Base-by-base conservation (phyloP, 2,113 vertebrate species). In the Sander lucioperca region DNA sequence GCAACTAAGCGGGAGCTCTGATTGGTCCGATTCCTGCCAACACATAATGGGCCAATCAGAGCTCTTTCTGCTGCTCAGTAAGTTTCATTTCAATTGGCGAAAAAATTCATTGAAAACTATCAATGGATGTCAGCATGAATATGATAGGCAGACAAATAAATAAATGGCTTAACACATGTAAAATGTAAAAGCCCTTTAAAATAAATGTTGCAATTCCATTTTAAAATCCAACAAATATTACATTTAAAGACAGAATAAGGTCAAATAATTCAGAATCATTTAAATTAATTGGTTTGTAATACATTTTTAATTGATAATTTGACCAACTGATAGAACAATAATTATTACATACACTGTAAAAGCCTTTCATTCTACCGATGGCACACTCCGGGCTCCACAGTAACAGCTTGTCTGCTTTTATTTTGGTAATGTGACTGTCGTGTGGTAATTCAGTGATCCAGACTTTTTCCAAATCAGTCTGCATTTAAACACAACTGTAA, bases 161-260 rank as follows among this genome's bases (percentile, higher is more conserved):
- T 53, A 14, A 50, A 51, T 50, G 18, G 15, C 45, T 47, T 15
- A 25, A 27, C 43, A 27, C 21, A 15, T 25, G 23, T 16, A 2
- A 47, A 64, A 64, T 8, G 12, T 45, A 45, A 48, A 66, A 25
- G 16, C 8, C 8, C n/a, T 48, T 33, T 13, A 25, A 57, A 57
- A 27, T 47, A 1, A 19, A 48, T 21, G 33, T 5, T 45, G 36
- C 51, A 70, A 43, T 25, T 56, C 19, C 8, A 68, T 21, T 68
- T 54, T 56, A 10, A 18, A 63, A 33, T n/a, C 21, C 8, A 64
- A 64, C 36, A n/a, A n/a, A 14, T 63, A 25, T 43, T 43, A 56
- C 33, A 61, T 15, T 73, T 74, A 51, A 50, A 48, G 25, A 16
- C 48, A 76, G 5, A 57, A 57, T 75, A 75, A 72, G 21, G 43